phyloP scores from a whole-genome alignment of 2,888 invertebrate genomes.

The Drosophila fulvimacula region DNA sequence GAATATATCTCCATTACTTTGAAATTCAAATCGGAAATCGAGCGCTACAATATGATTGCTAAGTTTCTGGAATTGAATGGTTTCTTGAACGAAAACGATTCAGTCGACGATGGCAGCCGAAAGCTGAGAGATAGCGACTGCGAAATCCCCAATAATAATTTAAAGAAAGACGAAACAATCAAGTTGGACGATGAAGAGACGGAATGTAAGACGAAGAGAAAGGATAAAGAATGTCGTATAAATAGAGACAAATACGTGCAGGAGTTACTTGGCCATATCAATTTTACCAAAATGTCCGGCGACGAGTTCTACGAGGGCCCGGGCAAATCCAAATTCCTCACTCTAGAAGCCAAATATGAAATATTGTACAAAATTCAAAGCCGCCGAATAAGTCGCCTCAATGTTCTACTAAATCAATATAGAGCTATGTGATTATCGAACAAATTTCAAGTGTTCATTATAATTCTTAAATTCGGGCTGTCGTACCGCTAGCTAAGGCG shows the following conservation, averaged over 20 bases:
- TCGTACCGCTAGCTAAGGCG: not conserved
- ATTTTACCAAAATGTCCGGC: conserved; percentile 12
- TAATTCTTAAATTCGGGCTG: too few relatives aligned
- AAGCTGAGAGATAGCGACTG: not conserved
- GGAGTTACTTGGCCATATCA: not conserved
- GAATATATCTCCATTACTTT: conserved; percentile 8
- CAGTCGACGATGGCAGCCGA: not conserved
- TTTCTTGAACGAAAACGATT: not conserved
- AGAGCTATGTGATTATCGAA: not conserved
- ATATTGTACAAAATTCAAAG: conserved; percentile 20
- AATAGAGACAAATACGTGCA: not conserved
- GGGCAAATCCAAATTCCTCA: conserved; percentile 16
- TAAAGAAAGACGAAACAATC: not conserved
- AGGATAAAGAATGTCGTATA: not conserved
- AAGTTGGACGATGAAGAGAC: not conserved
- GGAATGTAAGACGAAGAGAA: not conserved
- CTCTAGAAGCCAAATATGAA: conserved; percentile 16
- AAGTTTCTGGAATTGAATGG: conserved; percentile 10
- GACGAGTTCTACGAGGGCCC: conserved; percentile 28
- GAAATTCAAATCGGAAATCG: not conserved
- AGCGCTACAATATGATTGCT: conserved; percentile 10
- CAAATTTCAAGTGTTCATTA: not conserved
- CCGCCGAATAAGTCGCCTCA: not conserved
- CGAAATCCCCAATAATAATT: not conserved
- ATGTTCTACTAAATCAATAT: conserved; percentile 9